Evolutionary conservation across 2,797 vertebrate genomes (phyloP), one percentile per base, ranked within the genome.

Genomic region (Taeniopygia guttata): DNA sequence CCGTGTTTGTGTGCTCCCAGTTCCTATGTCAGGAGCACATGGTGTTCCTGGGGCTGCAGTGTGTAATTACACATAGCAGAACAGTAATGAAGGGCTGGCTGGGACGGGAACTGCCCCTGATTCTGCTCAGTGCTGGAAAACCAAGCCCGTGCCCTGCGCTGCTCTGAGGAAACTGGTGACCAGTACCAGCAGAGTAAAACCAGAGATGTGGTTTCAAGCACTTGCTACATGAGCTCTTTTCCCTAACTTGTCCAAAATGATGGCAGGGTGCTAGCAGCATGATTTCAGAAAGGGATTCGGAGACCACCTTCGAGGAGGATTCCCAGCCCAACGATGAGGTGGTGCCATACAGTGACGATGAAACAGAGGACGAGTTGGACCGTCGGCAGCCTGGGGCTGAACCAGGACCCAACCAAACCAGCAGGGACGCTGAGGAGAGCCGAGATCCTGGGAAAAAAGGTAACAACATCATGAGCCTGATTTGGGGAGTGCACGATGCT

Each of bases 321-420:
- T 99, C 98, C 15, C 96, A 97, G 93, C 99, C 99, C 2, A 97
- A 99, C 2, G 99, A 99, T 75, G 99, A 99, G 94, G 98, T 98
- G 80, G 96, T 99, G 97, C 99, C 99, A 0, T 99, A 99, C 93
- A 99, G 99, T 4, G 99, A 99, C 0, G 99, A 99, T 5, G 99
- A 99, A 92, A 99, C 98, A 0, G 99, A 99, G 58, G 99, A 98
- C 0, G 98, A 99, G 70, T 38, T 99, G 80, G 98, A 98, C 0
- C 76, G 66, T 2, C 96, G 22, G 26, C 96, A 68, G 27, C 82
- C 97, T 5, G 89, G 95, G 0, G 25, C 68, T 0, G 98, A 98
- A 0, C 97, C 62, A 0, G 97, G 98, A 2, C 98, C 84, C 22
- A 95, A 66, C 7, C 92, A n/a, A 3, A 43, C 56, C 67, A 95